These are phyloP conservation scores for Spialia ferax DNA, from an alignment of 2,888 invertebrate species.

Conservation along the genomic window DNA sequence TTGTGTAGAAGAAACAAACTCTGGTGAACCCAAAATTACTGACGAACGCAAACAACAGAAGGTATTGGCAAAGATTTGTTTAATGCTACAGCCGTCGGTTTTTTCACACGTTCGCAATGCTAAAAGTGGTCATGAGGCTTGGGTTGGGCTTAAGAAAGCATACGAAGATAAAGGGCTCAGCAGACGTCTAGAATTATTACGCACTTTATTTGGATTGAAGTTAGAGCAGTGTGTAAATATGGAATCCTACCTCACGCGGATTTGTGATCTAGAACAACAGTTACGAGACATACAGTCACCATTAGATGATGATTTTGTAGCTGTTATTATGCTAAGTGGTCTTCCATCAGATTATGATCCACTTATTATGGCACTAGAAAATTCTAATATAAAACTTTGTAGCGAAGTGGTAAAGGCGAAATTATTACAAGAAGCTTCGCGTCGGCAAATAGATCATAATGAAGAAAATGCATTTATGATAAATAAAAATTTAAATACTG, in stretches of 20 bases:
- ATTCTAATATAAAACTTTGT: conserved; percentile 42
- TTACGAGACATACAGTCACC: conserved; percentile 44
- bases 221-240: not conserved
- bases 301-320: conserved; percentile 45
- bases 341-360: conserved; percentile 45
- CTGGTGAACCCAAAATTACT: not conserved
- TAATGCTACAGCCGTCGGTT: not conserved
- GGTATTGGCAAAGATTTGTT: conserved; percentile 8
- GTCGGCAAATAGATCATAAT: conserved; percentile 33
- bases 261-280: conserved; percentile 37
- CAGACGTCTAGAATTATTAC: conserved; percentile 1
- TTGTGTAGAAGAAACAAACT: not conserved
- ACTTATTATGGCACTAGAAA: conserved; percentile 47
- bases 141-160: not conserved
- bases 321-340: conserved; percentile 45
- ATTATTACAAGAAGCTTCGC: conserved; percentile 41
- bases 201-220: not conserved
- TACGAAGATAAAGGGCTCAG: not conserved
- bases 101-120: conserved; percentile 6
- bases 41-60: not conserved
- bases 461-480: conserved; percentile 5
- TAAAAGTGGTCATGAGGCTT: not conserved
- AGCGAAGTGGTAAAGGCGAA: conserved; percentile 42
- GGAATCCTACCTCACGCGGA: not conserved
- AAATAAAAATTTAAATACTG: conserved; percentile 7